Percentiles rank a stretch among this genome's conserved stretches.
Evolutionary conservation across 1,140 invertebrate genomes (phyloP).

Genomic region (Gonatopus flavifemur): DNA sequence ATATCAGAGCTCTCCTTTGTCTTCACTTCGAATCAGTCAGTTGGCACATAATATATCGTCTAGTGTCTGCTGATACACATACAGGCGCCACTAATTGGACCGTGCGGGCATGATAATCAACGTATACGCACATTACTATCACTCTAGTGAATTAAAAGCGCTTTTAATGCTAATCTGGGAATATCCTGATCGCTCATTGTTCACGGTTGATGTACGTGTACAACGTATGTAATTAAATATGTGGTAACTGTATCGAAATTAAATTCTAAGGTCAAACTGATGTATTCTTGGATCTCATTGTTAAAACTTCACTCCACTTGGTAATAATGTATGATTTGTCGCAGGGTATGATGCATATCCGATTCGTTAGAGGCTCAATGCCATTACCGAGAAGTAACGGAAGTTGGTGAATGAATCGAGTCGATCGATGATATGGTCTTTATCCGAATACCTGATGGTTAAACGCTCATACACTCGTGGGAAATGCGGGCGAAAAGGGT

Average conservation of each 20-base stretch:
- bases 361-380: slow-evolving; percentile 6
- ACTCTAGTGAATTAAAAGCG: slow-evolving; percentile 29
- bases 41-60: no score
- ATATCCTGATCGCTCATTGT: slow-evolving; percentile 24
- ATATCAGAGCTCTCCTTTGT: no score
- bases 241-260: slow-evolving; percentile 17
- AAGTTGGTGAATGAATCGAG: slow-evolving; percentile 8
- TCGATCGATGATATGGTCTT: slow-evolving; percentile 40
- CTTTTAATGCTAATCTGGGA: slow-evolving; percentile 31
- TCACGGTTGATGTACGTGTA: slow-evolving; percentile 5
- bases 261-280: background rate
- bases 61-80: no score
- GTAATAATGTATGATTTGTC: no score
- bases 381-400: slow-evolving; percentile 12
- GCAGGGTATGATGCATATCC: no score
- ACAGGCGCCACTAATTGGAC: slow-evolving; percentile 30
- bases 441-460: slow-evolving; percentile 17
- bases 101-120: slow-evolving; percentile 23
- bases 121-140: slow-evolving; percentile 19
- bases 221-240: slow-evolving; percentile 10
- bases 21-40: no score
- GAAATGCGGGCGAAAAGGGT: slow-evolving; percentile 21
- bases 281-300: background rate
- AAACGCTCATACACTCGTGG: no score
- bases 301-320: no score